Base-by-base conservation (phyloP, 2,797 vertebrate species). In the Liparis tanakae region DNA sequence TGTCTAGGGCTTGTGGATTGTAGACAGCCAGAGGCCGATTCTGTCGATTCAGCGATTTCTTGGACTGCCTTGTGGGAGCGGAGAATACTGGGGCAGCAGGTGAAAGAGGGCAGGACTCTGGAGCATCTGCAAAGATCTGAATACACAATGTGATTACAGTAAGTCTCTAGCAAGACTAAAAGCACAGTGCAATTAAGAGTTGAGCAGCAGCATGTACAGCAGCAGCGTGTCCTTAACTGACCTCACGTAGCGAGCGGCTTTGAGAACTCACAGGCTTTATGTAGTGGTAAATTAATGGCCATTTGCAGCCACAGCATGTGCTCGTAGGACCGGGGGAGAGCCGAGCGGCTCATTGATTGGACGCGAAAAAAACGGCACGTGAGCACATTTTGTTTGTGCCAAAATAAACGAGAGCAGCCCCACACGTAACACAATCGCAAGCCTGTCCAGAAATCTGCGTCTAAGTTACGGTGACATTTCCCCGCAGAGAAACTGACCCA, bases 11-110 rank as follows among this genome's bases (percentile, higher is more conserved):
- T 82, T 94, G 90, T 17, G 94, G 95, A 89, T 99, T 98, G 93
- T 99, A 99, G 76, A 99, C 97, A 70, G 98, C 97, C 87, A 99
- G 85, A 0, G 98, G 98, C 72, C 97, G 95, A 91, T 90, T 97
- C 76, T 93, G 96, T 79, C 96, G 95, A 79, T 20, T 90, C 83
- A 83, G 51, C 91, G 25, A 30, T 30, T 96, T 96, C 94, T 96
- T 97, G 53, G 97, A 96, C 81, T 96, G 97, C 84, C 97, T 95
- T 66, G 97, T 96, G 73, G 97, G 96, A 71, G 96, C 96, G 50
- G 94, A 95, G 80, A 96, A 93, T 80, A 92, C 78, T 70, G 94
- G 89, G 73, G 87, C 87, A 72, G 94, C 86, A 83, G 96, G 76
- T 80, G 90, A 95, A 67, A 92, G 70, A 59, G 95, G 88, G 83